phyloP scores from a whole-genome alignment of 2,797 vertebrate species.

The Eleutherodactylus coqui region DNA sequence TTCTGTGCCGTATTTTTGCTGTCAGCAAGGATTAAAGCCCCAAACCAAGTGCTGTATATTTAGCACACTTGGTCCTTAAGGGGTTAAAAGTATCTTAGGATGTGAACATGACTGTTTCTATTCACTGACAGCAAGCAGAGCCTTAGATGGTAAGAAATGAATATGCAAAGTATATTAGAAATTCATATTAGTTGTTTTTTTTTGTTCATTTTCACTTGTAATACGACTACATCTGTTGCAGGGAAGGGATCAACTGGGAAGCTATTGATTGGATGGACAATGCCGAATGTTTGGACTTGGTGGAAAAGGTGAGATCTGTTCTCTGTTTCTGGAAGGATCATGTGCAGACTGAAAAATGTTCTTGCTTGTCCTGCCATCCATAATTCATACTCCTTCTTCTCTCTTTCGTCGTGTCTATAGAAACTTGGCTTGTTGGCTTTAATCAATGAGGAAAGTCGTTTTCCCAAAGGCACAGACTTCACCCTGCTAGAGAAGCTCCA shows the following conservation, averaged over 20 bases:
- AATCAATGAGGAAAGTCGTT: slow-evolving; percentile 93
- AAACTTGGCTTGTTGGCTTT: slow-evolving; percentile 92
- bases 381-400: background rate
- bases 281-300: slow-evolving; percentile 90
- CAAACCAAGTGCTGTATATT: no score
- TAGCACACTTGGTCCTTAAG: no score
- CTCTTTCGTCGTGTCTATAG: slow-evolving; percentile 69
- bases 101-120: background rate
- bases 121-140: no score
- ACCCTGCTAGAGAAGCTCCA: slow-evolving; percentile 92
- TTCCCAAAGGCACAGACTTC: slow-evolving; percentile 93
- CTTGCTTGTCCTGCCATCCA: background rate
- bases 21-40: no score
- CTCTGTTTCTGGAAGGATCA: background rate
- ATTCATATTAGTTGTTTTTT: background rate
- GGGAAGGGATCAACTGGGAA: slow-evolving; percentile 91
- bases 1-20: no score
- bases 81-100: background rate
- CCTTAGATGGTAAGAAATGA: background rate
- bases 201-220: background rate
- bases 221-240: slow-evolving; percentile 67
- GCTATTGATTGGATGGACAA: slow-evolving; percentile 97
- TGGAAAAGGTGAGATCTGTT: slow-evolving; percentile 83
- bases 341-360: background rate
- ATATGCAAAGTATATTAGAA: background rate